phyloP scores from a whole-genome alignment of 1,140 invertebrate species.

The Octopus sinensis region DNA sequence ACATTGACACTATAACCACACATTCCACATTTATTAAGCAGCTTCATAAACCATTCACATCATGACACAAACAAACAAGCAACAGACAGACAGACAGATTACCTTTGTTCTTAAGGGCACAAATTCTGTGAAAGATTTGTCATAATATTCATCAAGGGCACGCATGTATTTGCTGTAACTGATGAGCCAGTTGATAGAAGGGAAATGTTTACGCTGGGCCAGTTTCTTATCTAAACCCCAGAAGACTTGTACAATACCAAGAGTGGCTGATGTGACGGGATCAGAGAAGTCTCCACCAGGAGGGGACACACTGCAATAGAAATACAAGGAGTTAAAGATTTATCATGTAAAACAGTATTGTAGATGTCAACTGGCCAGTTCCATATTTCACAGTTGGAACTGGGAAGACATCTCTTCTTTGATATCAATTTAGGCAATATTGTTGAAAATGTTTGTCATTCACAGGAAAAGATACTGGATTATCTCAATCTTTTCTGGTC shows the following conservation, averaged over 20 bases:
- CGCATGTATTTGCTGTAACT: slow-evolving; percentile 99
- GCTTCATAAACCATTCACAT: not conserved
- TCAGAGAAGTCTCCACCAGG: slow-evolving; percentile 99
- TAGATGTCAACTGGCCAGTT: too few species aligned
- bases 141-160: slow-evolving; percentile 97
- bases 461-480: too few species aligned
- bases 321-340: not conserved
- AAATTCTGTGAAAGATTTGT: slow-evolving; percentile 98
- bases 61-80: not conserved
- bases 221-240: slow-evolving; percentile 99
- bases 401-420: not conserved
- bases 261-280: slow-evolving; percentile 97
- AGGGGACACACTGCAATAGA: slow-evolving; percentile 76
- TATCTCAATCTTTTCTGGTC: too few species aligned
- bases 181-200: slow-evolving; percentile 99
- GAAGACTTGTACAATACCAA: slow-evolving; percentile 99
- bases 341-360: too few species aligned
- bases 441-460: too few species aligned
- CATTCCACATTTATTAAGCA: not conserved
- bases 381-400: not conserved
- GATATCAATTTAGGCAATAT: not conserved
- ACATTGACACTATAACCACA: not conserved
- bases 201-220: slow-evolving; percentile 99
- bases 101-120: slow-evolving; percentile 73
- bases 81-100: not conserved